Conservation (phyloP, 2,888 invertebrate species). For the Lasioglossum leucozonium region DNA sequence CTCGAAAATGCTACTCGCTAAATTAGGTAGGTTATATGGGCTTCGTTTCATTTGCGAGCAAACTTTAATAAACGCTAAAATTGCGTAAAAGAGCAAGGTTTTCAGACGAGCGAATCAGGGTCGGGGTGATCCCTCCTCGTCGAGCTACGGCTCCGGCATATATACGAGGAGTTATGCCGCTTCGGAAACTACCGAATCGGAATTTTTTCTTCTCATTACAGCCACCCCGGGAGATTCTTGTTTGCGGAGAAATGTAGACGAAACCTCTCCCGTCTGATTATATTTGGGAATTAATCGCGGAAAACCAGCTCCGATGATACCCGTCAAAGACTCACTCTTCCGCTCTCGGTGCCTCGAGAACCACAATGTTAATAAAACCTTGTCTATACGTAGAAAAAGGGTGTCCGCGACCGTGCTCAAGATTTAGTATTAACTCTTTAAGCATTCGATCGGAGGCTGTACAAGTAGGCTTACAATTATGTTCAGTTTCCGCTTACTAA, state of each 20-base stretch:
- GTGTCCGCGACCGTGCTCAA: not conserved
- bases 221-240: not conserved
- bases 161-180: slow-evolving; percentile 50
- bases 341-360: not conserved
- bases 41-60: slow-evolving; percentile 85
- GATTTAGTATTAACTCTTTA: not conserved
- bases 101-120: slow-evolving; percentile 82
- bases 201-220: slow-evolving; percentile 30
- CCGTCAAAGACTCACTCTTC: not conserved
- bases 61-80: slow-evolving; percentile 85
- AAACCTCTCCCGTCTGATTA: slow-evolving; percentile 19
- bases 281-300: slow-evolving; percentile 31
- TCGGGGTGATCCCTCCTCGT: slow-evolving; percentile 69
- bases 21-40: slow-evolving; percentile 85
- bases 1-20: slow-evolving; percentile 85
- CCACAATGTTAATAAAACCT: not conserved
- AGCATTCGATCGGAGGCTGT: not conserved
- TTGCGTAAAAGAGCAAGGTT: slow-evolving; percentile 85
- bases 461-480: not conserved
- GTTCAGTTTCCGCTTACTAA: not conserved
- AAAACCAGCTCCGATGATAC: not conserved
- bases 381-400: not conserved
- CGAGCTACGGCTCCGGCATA: slow-evolving; percentile 46
- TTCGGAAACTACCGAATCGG: slow-evolving; percentile 47
- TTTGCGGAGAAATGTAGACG: slow-evolving; percentile 38